A percentile compares a stretch with the other conserved stretches of the same genome.
phyloP scores from a whole-genome alignment of 2,797 vertebrate genomes.

The Sciaenops ocellatus region DNA sequence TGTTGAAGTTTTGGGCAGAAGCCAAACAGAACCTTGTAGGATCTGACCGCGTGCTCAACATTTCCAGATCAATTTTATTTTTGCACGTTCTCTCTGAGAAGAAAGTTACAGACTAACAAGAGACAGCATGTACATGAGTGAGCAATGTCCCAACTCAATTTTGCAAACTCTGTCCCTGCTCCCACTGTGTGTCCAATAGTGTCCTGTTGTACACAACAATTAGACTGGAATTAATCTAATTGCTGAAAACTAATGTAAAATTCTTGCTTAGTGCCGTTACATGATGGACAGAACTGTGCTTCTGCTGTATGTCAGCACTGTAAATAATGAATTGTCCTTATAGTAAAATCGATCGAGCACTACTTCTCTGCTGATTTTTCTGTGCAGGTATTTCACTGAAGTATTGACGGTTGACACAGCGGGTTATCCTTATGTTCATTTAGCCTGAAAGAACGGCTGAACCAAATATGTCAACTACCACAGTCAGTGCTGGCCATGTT shows the following conservation, averaged over 20 bases:
- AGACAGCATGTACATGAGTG: too few relatives aligned
- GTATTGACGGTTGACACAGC: not conserved
- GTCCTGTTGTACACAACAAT: not conserved
- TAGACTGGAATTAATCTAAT: not conserved
- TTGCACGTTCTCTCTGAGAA: too few relatives aligned
- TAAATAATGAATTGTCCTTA: not conserved
- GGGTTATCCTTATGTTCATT: not conserved
- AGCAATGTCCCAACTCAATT: too few relatives aligned
- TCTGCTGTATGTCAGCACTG: not conserved
- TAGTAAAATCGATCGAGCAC: not conserved
- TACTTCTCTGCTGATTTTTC: not conserved
- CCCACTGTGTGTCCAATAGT: not conserved
- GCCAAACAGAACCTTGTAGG: too few relatives aligned
- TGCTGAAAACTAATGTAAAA: not conserved
- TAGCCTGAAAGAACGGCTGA: not conserved
- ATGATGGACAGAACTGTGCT: not conserved
- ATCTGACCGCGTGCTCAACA: too few relatives aligned
- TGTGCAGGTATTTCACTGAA: not conserved
- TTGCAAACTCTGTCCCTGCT: not conserved
- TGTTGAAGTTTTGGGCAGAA: too few relatives aligned
- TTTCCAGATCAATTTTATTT: too few relatives aligned
- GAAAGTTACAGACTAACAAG: too few relatives aligned
- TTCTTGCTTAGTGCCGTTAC: not conserved
- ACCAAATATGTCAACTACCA: not conserved
- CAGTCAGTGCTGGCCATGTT: not conserved